These are phyloP conservation scores for Halesus radiatus DNA, from an alignment of 1,140 invertebrate genomes.

Conservation along the genomic window DNA sequence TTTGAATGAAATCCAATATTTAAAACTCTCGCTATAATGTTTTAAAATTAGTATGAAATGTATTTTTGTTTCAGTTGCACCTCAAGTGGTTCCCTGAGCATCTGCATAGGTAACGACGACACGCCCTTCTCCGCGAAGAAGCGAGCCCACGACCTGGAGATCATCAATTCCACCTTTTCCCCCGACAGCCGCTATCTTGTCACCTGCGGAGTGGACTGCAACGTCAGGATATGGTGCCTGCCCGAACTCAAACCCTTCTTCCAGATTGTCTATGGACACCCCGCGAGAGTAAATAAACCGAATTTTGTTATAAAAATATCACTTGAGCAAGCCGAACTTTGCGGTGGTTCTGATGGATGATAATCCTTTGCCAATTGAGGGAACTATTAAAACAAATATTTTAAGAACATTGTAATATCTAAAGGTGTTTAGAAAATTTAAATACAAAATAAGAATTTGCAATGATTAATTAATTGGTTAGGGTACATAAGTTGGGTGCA, in stretches of 20 bases:
- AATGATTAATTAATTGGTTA: no score
- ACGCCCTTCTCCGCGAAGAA: background rate
- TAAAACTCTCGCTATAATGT: no score
- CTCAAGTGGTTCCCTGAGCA: background rate
- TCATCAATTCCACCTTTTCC: conserved; percentile 38
- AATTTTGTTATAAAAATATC: no score
- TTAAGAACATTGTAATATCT: no score
- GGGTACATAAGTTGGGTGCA: no score
- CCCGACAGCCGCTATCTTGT: conserved; percentile 47
- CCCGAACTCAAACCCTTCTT: conserved; percentile 46
- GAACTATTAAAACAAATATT: no score
- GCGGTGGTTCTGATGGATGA: no score
- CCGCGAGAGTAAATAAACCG: conserved; percentile 43
- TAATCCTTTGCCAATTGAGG: no score
- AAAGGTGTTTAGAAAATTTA: no score
- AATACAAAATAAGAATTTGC: no score
- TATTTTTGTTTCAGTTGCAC: conserved; percentile 11
- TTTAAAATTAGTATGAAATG: background rate
- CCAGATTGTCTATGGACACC: conserved; percentile 49
- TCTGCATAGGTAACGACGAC: background rate
- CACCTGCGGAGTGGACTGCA: conserved; percentile 49
- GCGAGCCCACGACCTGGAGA: conserved; percentile 37
- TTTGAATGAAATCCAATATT: no score
- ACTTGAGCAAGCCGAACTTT: no score
- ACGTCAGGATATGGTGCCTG: conserved; percentile 46